phyloP scores from a whole-genome alignment of 2,797 vertebrate species.

The Lithobates sylvaticus region DNA sequence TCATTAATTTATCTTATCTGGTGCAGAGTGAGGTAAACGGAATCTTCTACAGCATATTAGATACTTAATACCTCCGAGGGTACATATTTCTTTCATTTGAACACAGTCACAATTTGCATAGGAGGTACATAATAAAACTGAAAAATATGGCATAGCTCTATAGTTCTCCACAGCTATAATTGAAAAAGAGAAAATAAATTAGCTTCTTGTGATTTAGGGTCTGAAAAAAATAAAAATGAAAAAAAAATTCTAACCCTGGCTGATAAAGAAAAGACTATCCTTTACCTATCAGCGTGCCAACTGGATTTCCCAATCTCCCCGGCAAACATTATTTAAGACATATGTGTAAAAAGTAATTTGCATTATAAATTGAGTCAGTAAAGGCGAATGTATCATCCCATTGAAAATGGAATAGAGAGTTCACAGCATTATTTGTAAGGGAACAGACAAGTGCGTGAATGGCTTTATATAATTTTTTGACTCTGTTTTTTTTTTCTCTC shows the following conservation, averaged over 20 bases:
- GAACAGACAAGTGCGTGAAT: conserved; percentile 24
- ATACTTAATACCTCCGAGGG: conserved; percentile 59
- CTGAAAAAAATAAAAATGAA: conserved; percentile 27
- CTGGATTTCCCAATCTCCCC: conserved; percentile 55
- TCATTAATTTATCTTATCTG: conserved; percentile 63
- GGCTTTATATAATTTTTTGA: conserved; percentile 17
- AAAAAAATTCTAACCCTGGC: conserved; percentile 47
- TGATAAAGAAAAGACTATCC: conserved; percentile 59
- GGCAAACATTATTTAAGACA: conserved; percentile 55
- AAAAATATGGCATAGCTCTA: conserved; percentile 59
- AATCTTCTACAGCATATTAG: conserved; percentile 60
- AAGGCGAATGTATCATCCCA: conserved; percentile 51
- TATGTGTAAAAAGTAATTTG: conserved; percentile 62
- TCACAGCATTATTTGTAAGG: conserved; percentile 36
- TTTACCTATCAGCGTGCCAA: conserved; percentile 52
- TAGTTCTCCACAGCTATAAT: conserved; percentile 59
- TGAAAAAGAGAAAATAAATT: conserved; percentile 64
- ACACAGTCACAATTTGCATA: conserved; percentile 60
- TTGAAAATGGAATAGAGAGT: conserved; percentile 47
- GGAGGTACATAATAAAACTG: conserved; percentile 61
- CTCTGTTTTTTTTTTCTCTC: not conserved
- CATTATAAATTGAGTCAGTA: conserved; percentile 61
- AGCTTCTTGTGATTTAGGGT: conserved; percentile 60
- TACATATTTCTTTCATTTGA: conserved; percentile 63
- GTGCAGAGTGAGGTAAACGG: conserved; percentile 57